Evolutionary conservation across 2,888 invertebrate genomes (phyloP).

Genomic region (Chirona hameri): DNA sequence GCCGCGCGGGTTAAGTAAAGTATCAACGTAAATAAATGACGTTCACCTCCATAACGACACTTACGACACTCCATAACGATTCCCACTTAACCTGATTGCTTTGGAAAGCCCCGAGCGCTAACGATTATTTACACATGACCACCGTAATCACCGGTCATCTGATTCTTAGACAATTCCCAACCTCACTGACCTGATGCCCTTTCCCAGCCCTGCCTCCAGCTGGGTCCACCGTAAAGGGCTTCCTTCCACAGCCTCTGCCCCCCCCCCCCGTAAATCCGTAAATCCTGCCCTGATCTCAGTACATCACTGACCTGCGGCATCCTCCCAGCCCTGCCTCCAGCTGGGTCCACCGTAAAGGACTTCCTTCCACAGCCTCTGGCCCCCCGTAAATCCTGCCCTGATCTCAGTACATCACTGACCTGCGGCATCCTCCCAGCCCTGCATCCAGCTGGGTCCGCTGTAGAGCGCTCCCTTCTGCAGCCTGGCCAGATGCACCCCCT

Average conservation of each 20-base stretch:
- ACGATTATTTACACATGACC: too few species aligned
- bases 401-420: too few species aligned
- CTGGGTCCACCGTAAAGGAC: neutral
- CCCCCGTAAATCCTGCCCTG: neutral
- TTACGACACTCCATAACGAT: too few species aligned
- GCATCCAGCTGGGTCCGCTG: neutral
- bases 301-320: neutral
- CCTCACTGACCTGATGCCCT: neutral
- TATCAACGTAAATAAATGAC: too few species aligned
- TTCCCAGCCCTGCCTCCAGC: neutral
- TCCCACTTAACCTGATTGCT: too few species aligned
- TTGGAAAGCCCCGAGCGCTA: too few species aligned
- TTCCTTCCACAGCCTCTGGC: neutral
- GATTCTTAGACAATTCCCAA: too few species aligned
- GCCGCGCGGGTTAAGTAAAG: too few species aligned
- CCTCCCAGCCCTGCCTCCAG: neutral
- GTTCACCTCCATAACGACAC: too few species aligned
- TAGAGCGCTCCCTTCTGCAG: constrained; percentile 1
- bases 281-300: too few species aligned
- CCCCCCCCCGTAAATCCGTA: neutral
- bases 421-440: neutral
- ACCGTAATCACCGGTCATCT: too few species aligned
- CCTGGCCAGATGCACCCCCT: neutral
- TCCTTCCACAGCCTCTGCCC: neutral
- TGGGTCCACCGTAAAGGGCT: neutral